Base-by-base conservation (phyloP, 1,140 invertebrate genomes). In the Magallana ariakensis region DNA sequence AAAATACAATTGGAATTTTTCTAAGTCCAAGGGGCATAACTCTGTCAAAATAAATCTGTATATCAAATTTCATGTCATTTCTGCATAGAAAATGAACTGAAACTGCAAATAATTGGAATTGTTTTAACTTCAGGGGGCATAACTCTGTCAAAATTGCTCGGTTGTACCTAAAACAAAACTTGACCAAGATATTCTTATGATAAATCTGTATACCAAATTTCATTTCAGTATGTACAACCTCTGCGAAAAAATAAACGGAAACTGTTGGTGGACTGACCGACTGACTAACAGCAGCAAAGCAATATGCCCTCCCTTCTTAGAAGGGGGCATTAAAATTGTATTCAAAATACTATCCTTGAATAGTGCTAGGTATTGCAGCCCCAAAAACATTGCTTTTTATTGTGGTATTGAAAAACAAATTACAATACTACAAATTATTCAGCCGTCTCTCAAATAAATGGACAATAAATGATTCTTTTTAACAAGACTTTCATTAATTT, bases 351-450 rank as follows among this genome's bases (percentile, higher is more conserved):
- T 60, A 60, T 60, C 58, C 58, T 60, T 60, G 58, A 60, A 60
- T 60, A 60, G 58, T 60, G 58, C 58, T 60, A 60, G 58, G 58
- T 60, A 60, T 60, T 60, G 58, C 58, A 60, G 58, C 58, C 58
- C 58, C 58, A 60, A 60, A 60, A 60, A 60, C 58, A 60, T 60
- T 60, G 58, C 58, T 60, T 60, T 60, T 60, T 60, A 60, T 60
- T 60, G 58, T 60, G 58, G 58, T 60, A 60, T 60, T 60, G 58
- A 60, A 60, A 60, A 60, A 60, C 58, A 60, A 60, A 60, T 60
- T 60, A 60, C 58, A 60, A 60, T 60, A 60, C 58, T 60, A 60
- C 58, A 60, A 60, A 60, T 60, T 60, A 60, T 60, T 60, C 58
- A 60, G 58, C 58, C 58, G 58, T 60, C 58, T 60, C 58, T 60